Evolutionary conservation across 1,140 invertebrate genomes (phyloP), one percentile per base, ranked within the genome.

Genomic region (Drosophila varians): DNA sequence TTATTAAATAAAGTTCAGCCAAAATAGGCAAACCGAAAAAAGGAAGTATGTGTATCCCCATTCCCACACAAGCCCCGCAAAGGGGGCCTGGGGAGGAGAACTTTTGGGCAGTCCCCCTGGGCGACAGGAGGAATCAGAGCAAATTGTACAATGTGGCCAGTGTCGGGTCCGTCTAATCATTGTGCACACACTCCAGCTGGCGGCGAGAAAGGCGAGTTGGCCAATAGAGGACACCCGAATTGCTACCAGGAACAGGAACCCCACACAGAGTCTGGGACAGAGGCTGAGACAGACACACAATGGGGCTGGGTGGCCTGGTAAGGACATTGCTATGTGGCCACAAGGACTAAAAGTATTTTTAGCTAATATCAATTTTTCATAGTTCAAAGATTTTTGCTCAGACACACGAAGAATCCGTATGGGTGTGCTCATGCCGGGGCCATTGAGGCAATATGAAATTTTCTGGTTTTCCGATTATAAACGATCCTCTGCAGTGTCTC

Each of bases 321-420:
- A 60, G 57, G 49, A 69, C 72, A 77, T 79, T 42, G 76, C 47
- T 21, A 6, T 40, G 57, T 54, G 36, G 43, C 45, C 62, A 61
- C 58, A 88, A 88, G 83, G 77, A 88, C 83, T 72, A 52, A 87
- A 87, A 88, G 82, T 88, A 87, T 87, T 88, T 87, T 87, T 77
- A 87, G 82, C 82, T 88, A 87, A 87, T 87, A 87, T 87, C 82
- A 87, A 87, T 87, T 87, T 87, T 87, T 87, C 82, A 87, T 87
- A 87, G 82, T 88, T 87, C 82, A 87, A 87, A 87, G 82, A 87
- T 88, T 87, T 88, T 77, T 48, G 71, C 56, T 52, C 69, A 62
- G 31, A 60, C 40, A 47, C 43, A 48, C 49, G 58, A 25, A 62
- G 53, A 60, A 26, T 38, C 52, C 36, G n/a, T 14, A 14, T 57